Evolutionary conservation across 1,140 invertebrate species (phyloP), one percentile per base, ranked within the genome.

Genomic region (Eriocheir sinensis): DNA sequence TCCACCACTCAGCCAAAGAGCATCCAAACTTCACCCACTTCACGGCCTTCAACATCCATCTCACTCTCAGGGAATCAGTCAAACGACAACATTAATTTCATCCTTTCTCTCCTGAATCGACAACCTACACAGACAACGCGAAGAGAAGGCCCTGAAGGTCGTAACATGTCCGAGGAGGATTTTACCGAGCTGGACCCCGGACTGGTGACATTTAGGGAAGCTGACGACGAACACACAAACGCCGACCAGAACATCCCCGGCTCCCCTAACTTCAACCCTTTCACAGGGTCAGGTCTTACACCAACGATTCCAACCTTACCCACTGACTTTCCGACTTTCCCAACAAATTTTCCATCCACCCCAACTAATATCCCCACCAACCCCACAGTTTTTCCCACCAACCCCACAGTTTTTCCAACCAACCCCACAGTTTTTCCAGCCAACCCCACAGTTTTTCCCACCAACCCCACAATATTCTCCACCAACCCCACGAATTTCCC

Each of bases 221-320:
- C 32, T 21, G 92, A 79, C 15, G 81, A 30, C 44, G 34, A 79
- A 4, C 36, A 38, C 12, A 91, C 93, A 15, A 91, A 90, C 27
- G 40, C 81, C 0, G 89, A 85, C 27, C 93, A 94, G 40, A 94
- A 94, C 41, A 32, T 94, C 3, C 93, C 93, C 6, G 93, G 93
- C 36, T 53, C 91, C 32, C 89, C 93, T 0, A 80, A 91, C 27
- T 94, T 94, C n/a, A 94, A 94, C 41, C 93, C 93, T 6, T 94
- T 94, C 44, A 94, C 93, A 27, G 38, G 80, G 9, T 86, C 40
- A 30, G 89, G 89, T 36, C 80, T 94, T 17, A 79, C 40, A 15
- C 88, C 88, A 3, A 94, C 93, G 2, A 12, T 94, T 15, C 93
- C 93, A 2, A 94, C 93, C n/a, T 60, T 89, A 8, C 88, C 93